Conservation (phyloP, 2,888 invertebrate species). For the Onchidella celtica region DNA sequence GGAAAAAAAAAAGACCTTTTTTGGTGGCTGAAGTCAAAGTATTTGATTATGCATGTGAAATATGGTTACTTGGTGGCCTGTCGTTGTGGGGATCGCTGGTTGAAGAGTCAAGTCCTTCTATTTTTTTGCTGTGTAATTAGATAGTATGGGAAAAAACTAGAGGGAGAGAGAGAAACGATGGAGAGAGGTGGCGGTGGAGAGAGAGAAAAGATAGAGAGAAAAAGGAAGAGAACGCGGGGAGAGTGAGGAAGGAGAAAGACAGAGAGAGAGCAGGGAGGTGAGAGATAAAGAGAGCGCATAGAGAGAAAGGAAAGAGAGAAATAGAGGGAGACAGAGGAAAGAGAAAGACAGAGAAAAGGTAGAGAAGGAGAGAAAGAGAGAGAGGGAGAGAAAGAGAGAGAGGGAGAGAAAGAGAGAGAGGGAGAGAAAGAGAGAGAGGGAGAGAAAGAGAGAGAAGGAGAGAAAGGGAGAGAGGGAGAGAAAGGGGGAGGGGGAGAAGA, state of each 20-base stretch:
- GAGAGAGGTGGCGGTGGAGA: background rate
- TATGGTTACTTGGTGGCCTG: no score
- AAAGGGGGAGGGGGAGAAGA: background rate
- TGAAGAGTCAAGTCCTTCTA: no score
- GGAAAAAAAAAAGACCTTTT: no score
- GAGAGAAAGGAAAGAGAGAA: background rate
- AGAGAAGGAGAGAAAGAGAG: constrained; percentile 29
- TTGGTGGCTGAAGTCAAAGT: no score
- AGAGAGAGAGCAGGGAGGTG: background rate
- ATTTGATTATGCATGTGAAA: no score
- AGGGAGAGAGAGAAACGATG: background rate
- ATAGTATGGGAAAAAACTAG: background rate
- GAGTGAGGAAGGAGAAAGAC: background rate
- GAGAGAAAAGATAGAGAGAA: no score
- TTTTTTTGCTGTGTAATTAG: no score
- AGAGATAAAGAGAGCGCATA: background rate
- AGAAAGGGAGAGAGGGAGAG: constrained; percentile 1
- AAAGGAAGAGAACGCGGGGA: background rate
- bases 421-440: background rate
- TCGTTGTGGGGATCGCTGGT: no score
- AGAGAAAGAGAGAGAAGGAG: background rate
- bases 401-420: background rate
- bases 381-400: background rate
- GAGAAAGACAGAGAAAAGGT: background rate
- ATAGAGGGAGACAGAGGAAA: background rate